Base-by-base conservation (phyloP, 2,113 vertebrate species). In the Antennarius striatus region DNA sequence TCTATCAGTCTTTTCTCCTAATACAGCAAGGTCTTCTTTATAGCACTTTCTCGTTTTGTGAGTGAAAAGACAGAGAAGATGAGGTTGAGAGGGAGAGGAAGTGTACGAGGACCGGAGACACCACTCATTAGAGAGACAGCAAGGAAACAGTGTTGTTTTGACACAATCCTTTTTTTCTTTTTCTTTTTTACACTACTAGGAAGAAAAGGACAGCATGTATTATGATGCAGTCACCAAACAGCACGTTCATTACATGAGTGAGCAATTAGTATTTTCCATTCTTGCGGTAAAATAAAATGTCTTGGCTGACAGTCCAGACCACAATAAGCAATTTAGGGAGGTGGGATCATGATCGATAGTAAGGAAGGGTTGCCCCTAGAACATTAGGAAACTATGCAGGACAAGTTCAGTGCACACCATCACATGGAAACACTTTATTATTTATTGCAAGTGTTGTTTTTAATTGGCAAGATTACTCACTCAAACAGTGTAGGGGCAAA, bases 361-460 rank as follows among this genome's bases (percentile, higher is more conserved):
- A 17, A 51, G 36, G 42, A 66, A 7, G 30, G 71, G 6, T 22
- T 65, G 51, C 65, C 39, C 32, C 32, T 36, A 7, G 5, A 30
- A 47, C 30, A 15, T 64, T 12, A 63, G 30, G 12, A n/a, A 43
- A 49, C 40, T 56, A 63, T 45, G 58, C n/a, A 52, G 42, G 15
- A 55, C 17, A 74, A 72, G 63, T 81, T 72, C 59, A 62, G 42
- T 14, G 22, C 55, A 71, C 30, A 56, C 39, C 75, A 36, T 73
- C 75, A 83, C 48, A 72, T 72, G 77, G 61, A 68, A 75, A 73
- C 55, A 68, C 71, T 75, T 78, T 70, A 73, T 77, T 77, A 17
- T 75, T 81, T 75, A 56, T 59, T 71, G 36, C 14, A 54, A 79
- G 36, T 66, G 67, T 62, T 82, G 48, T 12, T 68, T 71, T 63